Conservation (phyloP, 2,888 invertebrate species). For the Lochmaea crataegi region DNA sequence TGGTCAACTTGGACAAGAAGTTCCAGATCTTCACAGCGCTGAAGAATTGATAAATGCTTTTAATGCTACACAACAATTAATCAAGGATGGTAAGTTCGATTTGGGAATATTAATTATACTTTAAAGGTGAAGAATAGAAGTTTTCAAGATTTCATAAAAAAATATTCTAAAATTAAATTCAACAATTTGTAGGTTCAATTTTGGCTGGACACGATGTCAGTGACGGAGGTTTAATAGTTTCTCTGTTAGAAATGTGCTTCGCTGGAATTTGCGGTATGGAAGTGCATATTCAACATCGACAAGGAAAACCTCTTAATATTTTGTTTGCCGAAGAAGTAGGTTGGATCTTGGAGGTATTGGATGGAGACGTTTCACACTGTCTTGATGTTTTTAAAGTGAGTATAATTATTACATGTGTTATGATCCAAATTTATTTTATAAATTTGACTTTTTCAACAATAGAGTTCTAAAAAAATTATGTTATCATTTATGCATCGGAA, state of each 20-base stretch:
- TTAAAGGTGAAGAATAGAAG: not conserved
- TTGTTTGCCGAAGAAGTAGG: slow-evolving; percentile 90
- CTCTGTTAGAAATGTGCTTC: slow-evolving; percentile 95
- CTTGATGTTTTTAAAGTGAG: slow-evolving; percentile 70
- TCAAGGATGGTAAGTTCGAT: slow-evolving; percentile 69
- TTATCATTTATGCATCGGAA: too few relatives aligned
- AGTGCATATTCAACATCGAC: slow-evolving; percentile 71
- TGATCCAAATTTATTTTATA: not conserved
- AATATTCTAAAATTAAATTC: too few relatives aligned
- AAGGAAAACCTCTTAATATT: slow-evolving; percentile 72
- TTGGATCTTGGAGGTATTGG: slow-evolving; percentile 81
- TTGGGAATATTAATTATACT: not conserved
- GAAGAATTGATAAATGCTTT: slow-evolving; percentile 80
- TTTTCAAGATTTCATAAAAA: not conserved
- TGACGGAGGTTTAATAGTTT: slow-evolving; percentile 94
- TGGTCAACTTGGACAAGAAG: slow-evolving; percentile 73
- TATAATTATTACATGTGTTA: not conserved
- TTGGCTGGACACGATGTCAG: slow-evolving; percentile 95
- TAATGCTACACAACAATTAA: slow-evolving; percentile 83
- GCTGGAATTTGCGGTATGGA: slow-evolving; percentile 87
- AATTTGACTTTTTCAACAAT: too few relatives aligned
- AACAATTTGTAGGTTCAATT: slow-evolving; percentile 64
- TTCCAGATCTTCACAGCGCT: slow-evolving; percentile 84
- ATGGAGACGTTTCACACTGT: slow-evolving; percentile 69
- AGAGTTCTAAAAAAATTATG: too few relatives aligned